Conservation (phyloP, 2,888 invertebrate genomes). For the Dynastes hyllus region DNA sequence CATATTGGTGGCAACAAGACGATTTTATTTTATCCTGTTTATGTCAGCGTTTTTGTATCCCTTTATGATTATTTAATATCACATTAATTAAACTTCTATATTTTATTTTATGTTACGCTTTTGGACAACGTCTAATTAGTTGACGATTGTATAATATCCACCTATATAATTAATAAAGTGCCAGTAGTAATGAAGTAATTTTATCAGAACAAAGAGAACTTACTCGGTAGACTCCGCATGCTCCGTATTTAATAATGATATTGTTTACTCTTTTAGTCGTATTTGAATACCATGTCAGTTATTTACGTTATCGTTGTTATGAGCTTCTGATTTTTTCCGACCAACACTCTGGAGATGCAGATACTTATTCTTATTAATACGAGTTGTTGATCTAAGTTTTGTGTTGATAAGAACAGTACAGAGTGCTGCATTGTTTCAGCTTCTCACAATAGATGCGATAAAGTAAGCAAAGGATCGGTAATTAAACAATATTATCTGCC, state of each 20-base stretch:
- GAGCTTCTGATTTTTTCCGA: conserved; percentile 27
- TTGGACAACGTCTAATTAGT: too few species aligned
- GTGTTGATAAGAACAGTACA: conserved; percentile 29
- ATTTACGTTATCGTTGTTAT: conserved; percentile 33
- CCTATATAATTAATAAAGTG: too few species aligned
- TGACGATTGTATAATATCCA: too few species aligned
- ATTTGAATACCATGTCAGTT: conserved; percentile 7
- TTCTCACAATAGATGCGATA: conserved; percentile 44
- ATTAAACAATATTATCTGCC: conserved; percentile 47
- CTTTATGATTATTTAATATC: too few species aligned
- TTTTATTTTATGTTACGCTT: too few species aligned
- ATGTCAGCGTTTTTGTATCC: too few species aligned
- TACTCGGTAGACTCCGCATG: background rate
- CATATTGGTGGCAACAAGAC: too few species aligned
- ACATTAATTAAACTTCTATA: too few species aligned
- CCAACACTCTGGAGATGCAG: conserved; percentile 23
- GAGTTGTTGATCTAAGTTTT: conserved; percentile 33
- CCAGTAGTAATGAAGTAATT: background rate
- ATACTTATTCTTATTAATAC: conserved; percentile 33
- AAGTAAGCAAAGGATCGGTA: conserved; percentile 33
- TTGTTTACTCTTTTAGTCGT: conserved; percentile 6
- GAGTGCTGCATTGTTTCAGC: conserved; percentile 29
- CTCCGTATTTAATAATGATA: background rate
- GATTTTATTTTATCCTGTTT: too few species aligned
- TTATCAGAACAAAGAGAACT: background rate